Evolutionary conservation across 2,888 invertebrate species (phyloP).

Genomic region (Orgyia antiqua): DNA sequence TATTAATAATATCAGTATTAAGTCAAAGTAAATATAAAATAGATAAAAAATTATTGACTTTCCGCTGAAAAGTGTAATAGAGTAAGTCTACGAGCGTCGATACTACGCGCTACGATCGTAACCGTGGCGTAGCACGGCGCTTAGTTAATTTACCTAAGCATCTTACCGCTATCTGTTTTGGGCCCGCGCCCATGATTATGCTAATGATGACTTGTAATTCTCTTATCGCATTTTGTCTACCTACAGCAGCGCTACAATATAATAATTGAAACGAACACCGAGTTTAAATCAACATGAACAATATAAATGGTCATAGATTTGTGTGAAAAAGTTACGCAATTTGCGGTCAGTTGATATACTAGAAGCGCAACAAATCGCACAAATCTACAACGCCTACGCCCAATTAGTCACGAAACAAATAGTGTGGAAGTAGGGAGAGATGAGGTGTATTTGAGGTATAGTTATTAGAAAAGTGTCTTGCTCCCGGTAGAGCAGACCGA

Average conservation of each 20-base stretch:
- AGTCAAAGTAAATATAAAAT: no score
- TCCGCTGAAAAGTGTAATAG: slow-evolving; percentile 35
- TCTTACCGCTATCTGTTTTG: slow-evolving; percentile 71
- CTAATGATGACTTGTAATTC: slow-evolving; percentile 66
- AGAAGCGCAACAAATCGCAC: slow-evolving; percentile 28
- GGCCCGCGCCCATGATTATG: slow-evolving; percentile 69
- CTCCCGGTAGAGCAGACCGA: slow-evolving; percentile 23
- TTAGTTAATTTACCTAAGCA: slow-evolving; percentile 71
- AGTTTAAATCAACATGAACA: slow-evolving; percentile 7
- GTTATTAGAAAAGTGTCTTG: slow-evolving; percentile 30
- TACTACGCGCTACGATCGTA: slow-evolving; percentile 33
- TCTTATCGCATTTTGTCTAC: slow-evolving; percentile 69
- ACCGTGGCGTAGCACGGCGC: slow-evolving; percentile 37
- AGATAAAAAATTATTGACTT: no score
- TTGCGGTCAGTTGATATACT: slow-evolving; percentile 29
- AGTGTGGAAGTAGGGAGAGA: slow-evolving; percentile 49
- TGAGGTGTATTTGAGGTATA: slow-evolving; percentile 57
- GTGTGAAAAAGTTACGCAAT: neutral
- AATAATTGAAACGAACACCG: slow-evolving; percentile 24
- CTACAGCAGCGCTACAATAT: slow-evolving; percentile 39
- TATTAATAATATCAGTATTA: no score
- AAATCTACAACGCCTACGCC: slow-evolving; percentile 63
- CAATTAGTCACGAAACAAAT: slow-evolving; percentile 79
- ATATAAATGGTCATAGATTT: slow-evolving; percentile 4
- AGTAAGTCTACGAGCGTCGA: slow-evolving; percentile 24